These are phyloP conservation scores for Ophion slaviceki DNA, from an alignment of 2,888 invertebrate genomes.

Conservation along the genomic window DNA sequence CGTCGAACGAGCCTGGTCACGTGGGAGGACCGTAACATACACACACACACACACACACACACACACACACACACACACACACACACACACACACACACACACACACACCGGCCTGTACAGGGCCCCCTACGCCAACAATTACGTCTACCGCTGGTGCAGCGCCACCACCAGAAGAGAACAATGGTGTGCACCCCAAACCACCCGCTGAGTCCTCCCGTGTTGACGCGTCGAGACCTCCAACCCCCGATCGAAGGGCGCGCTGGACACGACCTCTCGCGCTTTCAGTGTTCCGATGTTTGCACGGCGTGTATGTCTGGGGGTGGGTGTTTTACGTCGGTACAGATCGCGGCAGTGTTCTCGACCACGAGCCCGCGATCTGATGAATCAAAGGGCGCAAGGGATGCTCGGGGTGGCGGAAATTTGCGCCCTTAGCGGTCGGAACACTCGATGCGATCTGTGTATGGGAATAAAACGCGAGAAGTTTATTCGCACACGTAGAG, in stretches of 20 bases:
- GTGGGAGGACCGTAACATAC: not conserved
- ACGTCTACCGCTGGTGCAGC: conserved; percentile 10
- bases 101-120: not conserved
- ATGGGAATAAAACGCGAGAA: conserved; percentile 15
- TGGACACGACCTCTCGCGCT: conserved; percentile 46
- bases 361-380: not conserved
- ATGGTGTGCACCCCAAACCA: conserved; percentile 20
- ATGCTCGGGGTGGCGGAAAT: not conserved
- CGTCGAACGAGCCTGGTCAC: conserved; percentile 53
- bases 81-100: not conserved
- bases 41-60: not conserved
- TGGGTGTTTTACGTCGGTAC: conserved; percentile 70
- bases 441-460: not conserved
- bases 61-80: not conserved
- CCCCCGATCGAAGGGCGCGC: conserved; percentile 24
- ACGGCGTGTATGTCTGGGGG: conserved; percentile 54
- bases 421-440: conserved; percentile 2
- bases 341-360: conserved; percentile 11
- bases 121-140: not conserved
- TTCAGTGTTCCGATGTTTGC: conserved; percentile 70
- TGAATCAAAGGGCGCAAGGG: not conserved
- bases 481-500: conserved; percentile 16
- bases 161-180: conserved; percentile 24
- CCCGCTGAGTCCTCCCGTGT: conserved; percentile 32
- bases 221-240: conserved; percentile 62